These are phyloP conservation scores for Yponomeuta cagnagella DNA, from an alignment of 2,888 invertebrate genomes.

Conservation along the genomic window DNA sequence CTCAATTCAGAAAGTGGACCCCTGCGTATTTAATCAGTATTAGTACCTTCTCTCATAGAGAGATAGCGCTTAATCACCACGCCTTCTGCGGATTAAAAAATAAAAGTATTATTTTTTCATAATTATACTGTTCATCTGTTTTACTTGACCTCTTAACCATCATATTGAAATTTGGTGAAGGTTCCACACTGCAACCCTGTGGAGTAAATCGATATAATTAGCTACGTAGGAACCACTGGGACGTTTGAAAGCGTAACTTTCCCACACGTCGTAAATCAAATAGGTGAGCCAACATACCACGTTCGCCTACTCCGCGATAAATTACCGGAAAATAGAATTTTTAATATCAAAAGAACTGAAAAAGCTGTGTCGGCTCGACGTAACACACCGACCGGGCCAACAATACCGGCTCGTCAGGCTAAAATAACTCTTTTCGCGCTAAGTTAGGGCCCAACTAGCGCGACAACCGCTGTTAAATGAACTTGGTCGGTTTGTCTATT, in stretches of 20 bases:
- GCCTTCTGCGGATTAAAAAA: too few species aligned
- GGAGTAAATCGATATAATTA: too few species aligned
- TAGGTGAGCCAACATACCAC: not conserved
- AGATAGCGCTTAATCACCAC: too few species aligned
- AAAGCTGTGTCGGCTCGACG: conserved; percentile 6
- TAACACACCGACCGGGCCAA: not conserved
- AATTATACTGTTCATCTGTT: too few species aligned
- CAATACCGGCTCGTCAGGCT: not conserved
- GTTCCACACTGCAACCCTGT: too few species aligned
- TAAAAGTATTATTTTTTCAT: too few species aligned
- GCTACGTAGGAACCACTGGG: not conserved
- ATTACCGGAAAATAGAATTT: conserved; percentile 8
- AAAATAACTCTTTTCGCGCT: not conserved
- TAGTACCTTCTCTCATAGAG: too few species aligned
- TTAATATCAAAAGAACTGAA: conserved; percentile 6
- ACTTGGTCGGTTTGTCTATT: conserved; percentile 46
- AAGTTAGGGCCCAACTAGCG: not conserved
- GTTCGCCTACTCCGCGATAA: not conserved
- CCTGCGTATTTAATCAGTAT: too few species aligned
- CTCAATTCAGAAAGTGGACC: too few species aligned
- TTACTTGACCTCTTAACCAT: too few species aligned
- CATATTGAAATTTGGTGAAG: too few species aligned
- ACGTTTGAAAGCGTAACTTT: not conserved
- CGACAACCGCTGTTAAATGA: conserved; percentile 36
- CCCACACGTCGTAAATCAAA: not conserved